Evolutionary conservation across 2,797 vertebrate genomes (phyloP).

Genomic region (Sardinella longiceps): DNA sequence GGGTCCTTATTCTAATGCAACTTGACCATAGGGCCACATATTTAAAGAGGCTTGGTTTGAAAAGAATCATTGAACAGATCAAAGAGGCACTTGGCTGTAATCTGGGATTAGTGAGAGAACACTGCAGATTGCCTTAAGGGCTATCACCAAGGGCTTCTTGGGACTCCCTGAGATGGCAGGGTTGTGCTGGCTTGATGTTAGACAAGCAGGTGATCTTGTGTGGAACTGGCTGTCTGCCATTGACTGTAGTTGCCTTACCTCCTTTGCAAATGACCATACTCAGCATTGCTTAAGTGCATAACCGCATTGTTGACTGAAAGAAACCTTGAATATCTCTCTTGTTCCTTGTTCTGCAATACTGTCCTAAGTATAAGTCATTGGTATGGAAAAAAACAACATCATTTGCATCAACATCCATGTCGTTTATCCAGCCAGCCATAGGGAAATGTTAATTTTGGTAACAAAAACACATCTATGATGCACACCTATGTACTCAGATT

Average conservation of each 20-base stretch:
- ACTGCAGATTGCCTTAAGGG: constrained; percentile 65
- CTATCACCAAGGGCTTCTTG: constrained; percentile 76
- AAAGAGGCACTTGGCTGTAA: constrained; percentile 69
- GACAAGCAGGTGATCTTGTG: constrained; percentile 35
- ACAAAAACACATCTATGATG: not conserved
- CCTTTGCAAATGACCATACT: no score
- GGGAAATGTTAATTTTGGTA: not conserved
- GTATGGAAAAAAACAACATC: not conserved
- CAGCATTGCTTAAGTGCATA: not conserved
- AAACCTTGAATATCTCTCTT: not conserved
- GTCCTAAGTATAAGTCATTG: not conserved
- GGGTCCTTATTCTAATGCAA: not conserved
- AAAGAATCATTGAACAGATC: constrained; percentile 68
- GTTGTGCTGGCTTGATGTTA: constrained; percentile 29
- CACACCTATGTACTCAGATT: not conserved
- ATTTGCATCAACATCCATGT: not conserved
- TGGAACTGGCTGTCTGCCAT: not conserved
- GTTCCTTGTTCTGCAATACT: not conserved
- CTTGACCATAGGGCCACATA: constrained; percentile 36
- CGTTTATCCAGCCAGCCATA: no score
- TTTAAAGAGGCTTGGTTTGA: constrained; percentile 46
- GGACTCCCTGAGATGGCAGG: constrained; percentile 40
- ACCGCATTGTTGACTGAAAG: not conserved
- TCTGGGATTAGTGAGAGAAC: constrained; percentile 71
- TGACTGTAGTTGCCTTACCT: not conserved